Base-by-base conservation (phyloP, 2,113 vertebrate genomes). In the Aptenodytes patagonicus region DNA sequence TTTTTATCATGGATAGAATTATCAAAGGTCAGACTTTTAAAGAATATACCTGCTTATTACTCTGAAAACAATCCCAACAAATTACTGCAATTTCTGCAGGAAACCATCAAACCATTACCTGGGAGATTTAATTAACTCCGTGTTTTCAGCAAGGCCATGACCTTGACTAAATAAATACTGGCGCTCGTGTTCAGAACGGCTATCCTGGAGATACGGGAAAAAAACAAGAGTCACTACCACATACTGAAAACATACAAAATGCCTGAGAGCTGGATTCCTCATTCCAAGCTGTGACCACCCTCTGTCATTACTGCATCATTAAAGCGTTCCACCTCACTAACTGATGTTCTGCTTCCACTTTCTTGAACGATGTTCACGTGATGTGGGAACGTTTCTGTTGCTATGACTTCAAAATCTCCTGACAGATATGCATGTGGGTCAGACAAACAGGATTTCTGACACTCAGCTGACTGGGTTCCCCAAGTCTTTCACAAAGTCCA, bases 131-230 rank as follows among this genome's bases (percentile, higher is more conserved):
- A 99, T 98, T 58, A 99, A 98, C 87, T 99, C 99, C 0, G 98
- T 99, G 97, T 99, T 99, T 92, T 99, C 98, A 0, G 98, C 97
- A 57, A 98, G 96, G 4, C 98, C 97, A 17, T 97, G 98, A 7
- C 98, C 98, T 97, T 99, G 99, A 94, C 99, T 99, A 95, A 99
- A 99, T 89, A 99, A 98, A 97, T 99, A 99, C 97, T 99, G 99
- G 62, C 98, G 98, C 91, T 99, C 99, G 0, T 99, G 99, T 85
- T 99, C 99, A 0, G 99, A 99, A 65, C 99, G 99, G 38, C 99
- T 98, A 4, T 99, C 99, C 99, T 99, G 83, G 34, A 94, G 61
- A 87, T 0, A 55, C 0, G 9, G 69, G 97, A 32, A 72, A 76
- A 65, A 60, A 57, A 8, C n/a, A 86, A 55, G 24, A 86, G 68